Evolutionary conservation across 2,797 vertebrate species (phyloP).

Genomic region (Dicrostonyx torquatus): DNA sequence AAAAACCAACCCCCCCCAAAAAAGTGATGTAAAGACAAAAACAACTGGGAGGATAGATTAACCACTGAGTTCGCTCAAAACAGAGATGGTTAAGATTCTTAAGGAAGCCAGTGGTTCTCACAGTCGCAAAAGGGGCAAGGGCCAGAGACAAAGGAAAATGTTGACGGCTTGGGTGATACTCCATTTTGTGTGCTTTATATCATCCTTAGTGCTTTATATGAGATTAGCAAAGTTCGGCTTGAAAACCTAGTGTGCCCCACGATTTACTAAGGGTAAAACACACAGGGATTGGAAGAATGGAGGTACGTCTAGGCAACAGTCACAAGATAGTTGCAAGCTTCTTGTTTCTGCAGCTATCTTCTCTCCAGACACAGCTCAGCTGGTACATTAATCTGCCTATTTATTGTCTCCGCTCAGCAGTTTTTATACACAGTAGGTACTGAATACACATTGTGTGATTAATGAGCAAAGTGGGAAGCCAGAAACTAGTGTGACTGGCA

Average conservation of each 20-base stretch:
- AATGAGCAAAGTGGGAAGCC: constrained; percentile 20
- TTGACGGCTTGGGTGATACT: background rate
- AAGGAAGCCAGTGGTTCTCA: constrained; percentile 4
- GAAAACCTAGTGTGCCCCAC: background rate
- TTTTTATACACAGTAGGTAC: background rate
- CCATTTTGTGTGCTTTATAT: background rate
- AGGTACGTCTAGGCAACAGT: background rate
- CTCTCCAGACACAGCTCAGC: constrained; percentile 8
- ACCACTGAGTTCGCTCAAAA: background rate
- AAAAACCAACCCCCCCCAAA: too few species aligned
- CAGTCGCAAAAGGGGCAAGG: background rate
- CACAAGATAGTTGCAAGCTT: background rate
- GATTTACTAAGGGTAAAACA: constrained; percentile 12
- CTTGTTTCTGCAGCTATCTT: constrained; percentile 31
- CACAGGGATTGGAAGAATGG: background rate
- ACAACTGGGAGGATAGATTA: background rate
- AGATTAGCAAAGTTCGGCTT: background rate
- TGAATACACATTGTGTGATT: constrained; percentile 22
- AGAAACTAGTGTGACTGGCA: background rate
- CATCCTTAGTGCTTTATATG: constrained; percentile 9
- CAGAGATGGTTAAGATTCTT: constrained; percentile 18
- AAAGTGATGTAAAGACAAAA: constrained; percentile 27
- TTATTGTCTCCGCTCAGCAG: background rate
- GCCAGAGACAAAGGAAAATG: background rate
- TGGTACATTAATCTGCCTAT: background rate